Evolutionary conservation across 2,797 vertebrate genomes (phyloP).

Genomic region (Brotula barbata): DNA sequence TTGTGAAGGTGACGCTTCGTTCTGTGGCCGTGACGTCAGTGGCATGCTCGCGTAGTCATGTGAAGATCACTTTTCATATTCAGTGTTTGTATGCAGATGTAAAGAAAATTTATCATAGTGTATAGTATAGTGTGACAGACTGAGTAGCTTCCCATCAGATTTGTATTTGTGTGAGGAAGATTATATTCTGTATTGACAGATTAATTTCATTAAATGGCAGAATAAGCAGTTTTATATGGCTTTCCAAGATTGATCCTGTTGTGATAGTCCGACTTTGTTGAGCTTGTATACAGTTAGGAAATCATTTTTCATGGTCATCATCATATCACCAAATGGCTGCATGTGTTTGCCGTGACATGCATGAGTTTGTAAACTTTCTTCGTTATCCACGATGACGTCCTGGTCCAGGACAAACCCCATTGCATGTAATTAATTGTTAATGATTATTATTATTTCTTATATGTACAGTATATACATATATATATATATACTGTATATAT

Average conservation of each 20-base stretch:
- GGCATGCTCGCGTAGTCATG: conserved; percentile 78
- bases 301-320: conserved; percentile 55
- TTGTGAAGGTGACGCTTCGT: conserved; percentile 73
- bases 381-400: conserved; percentile 45
- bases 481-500: too few species aligned
- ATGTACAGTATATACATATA: background rate
- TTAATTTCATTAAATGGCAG: conserved; percentile 3
- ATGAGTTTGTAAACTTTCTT: conserved; percentile 54
- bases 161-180: conserved; percentile 13
- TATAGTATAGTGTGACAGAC: conserved; percentile 3
- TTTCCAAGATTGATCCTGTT: conserved; percentile 21
- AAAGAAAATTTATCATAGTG: conserved; percentile 41
- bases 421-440: conserved; percentile 64
- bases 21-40: conserved; percentile 74
- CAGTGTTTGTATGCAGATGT: conserved; percentile 39
- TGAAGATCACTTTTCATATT: conserved; percentile 65
- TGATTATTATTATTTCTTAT: too few species aligned
- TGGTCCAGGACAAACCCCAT: conserved; percentile 43
- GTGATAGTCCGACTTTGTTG: conserved; percentile 26
- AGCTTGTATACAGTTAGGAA: conserved; percentile 22
- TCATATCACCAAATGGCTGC: conserved; percentile 56
- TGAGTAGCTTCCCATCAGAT: conserved; percentile 10
- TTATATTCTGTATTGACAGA: conserved; percentile 9
- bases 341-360: conserved; percentile 65
- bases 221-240: background rate